These are phyloP conservation scores for Amphiduros pacificus DNA, from an alignment of 2,888 invertebrate species.

Conservation along the genomic window DNA sequence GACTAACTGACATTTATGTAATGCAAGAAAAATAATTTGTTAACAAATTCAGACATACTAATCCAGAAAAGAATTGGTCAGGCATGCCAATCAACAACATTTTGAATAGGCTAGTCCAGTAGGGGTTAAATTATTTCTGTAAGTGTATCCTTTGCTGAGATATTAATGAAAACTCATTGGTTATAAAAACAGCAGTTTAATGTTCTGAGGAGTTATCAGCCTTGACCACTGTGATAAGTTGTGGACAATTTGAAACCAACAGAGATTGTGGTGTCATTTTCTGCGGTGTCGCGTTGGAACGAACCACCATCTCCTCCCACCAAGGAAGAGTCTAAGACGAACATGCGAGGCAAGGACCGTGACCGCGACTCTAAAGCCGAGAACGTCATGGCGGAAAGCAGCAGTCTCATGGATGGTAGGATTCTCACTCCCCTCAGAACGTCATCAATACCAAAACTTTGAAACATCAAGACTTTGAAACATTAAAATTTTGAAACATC, in stretches of 20 bases:
- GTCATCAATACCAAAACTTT: background rate
- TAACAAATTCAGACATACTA: too few relatives aligned
- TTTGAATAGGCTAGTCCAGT: too few relatives aligned
- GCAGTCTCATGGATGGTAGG: slow-evolving; percentile 42
- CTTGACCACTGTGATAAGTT: slow-evolving; percentile 37
- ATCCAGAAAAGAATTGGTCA: too few relatives aligned
- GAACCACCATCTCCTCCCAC: slow-evolving; percentile 42
- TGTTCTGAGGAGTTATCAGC: background rate
- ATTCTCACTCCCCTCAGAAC: background rate
- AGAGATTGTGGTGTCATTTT: slow-evolving; percentile 56
- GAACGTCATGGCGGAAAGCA: slow-evolving; percentile 41
- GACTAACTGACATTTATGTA: too few relatives aligned
- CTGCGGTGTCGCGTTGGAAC: slow-evolving; percentile 54
- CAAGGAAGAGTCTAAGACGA: slow-evolving; percentile 45
- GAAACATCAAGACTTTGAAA: too few relatives aligned
- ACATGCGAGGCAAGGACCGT: slow-evolving; percentile 34
- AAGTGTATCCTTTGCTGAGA: too few relatives aligned
- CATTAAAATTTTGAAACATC: too few relatives aligned
- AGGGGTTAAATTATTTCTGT: too few relatives aligned
- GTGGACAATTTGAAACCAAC: slow-evolving; percentile 57
- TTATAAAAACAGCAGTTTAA: too few relatives aligned
- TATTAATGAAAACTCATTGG: too few relatives aligned
- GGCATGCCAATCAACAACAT: too few relatives aligned
- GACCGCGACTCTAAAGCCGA: slow-evolving; percentile 49
- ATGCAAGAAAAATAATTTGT: too few relatives aligned